Percentiles rank a stretch among this genome's conserved stretches.
phyloP scores from a whole-genome alignment of 1,140 invertebrate species.

The Probaryconus sp. region DNA sequence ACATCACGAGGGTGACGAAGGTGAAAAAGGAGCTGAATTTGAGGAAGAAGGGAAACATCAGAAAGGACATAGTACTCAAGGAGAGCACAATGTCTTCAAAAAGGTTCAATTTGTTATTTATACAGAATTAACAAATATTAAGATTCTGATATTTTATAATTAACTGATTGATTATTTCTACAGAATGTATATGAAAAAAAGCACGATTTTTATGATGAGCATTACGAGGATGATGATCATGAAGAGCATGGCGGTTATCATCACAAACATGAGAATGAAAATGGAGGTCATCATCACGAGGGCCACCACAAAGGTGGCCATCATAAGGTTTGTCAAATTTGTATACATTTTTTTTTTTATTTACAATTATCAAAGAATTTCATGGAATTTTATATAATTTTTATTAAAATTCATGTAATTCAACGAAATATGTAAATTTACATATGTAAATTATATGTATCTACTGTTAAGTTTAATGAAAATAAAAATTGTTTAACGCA shows the following conservation, averaged over 20 bases:
- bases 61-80: constrained; percentile 85
- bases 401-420: too few relatives aligned
- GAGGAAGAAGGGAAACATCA: constrained; percentile 83
- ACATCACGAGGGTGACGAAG: constrained; percentile 69
- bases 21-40: constrained; percentile 73
- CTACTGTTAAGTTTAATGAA: too few relatives aligned
- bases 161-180: constrained; percentile 1
- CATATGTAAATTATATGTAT: too few relatives aligned
- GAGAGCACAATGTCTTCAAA: constrained; percentile 85
- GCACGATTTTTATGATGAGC: constrained; percentile 85
- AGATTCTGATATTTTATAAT: constrained; percentile 5
- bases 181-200: constrained; percentile 85
- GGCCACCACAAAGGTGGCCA: constrained; percentile 76
- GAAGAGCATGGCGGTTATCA: constrained; percentile 82
- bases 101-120: constrained; percentile 70
- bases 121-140: neutral
- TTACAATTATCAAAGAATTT: too few relatives aligned
- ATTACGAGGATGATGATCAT: constrained; percentile 82
- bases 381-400: constrained; percentile 1
- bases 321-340: constrained; percentile 70
- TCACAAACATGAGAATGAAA: constrained; percentile 78
- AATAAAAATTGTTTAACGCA: constrained; percentile 14
- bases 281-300: constrained; percentile 76
- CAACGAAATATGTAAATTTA: too few relatives aligned
- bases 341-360: neutral